These are phyloP conservation scores for Papilio polytes DNA, from an alignment of 1,140 invertebrate species.

Conservation along the genomic window DNA sequence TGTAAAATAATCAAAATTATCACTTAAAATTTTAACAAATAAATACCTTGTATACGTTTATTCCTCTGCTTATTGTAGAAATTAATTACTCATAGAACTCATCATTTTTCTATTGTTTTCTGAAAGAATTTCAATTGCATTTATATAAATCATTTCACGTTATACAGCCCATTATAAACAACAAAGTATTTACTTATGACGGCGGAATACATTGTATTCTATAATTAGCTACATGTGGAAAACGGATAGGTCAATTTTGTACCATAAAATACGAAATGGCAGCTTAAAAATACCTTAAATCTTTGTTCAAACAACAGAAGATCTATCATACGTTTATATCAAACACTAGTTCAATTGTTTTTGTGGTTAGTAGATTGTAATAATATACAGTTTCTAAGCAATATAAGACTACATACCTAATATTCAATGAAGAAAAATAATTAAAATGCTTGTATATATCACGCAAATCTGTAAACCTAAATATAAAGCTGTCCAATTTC, in stretches of 20 bases:
- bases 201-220: slow-evolving; percentile 1
- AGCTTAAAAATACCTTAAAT: background rate
- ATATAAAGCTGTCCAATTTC: background rate
- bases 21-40: too few species aligned
- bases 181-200: slow-evolving; percentile 16
- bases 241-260: slow-evolving; percentile 25
- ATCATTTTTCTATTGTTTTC: background rate
- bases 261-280: slow-evolving; percentile 25
- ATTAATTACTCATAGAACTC: background rate
- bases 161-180: slow-evolving; percentile 2
- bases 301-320: background rate
- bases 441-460: background rate
- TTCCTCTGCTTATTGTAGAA: background rate
- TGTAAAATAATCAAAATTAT: too few species aligned
- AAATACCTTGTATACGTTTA: too few species aligned
- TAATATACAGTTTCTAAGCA: background rate
- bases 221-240: slow-evolving; percentile 23
- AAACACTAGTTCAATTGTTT: background rate
- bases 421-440: background rate
- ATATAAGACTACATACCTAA: background rate
- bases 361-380: background rate
- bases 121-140: background rate
- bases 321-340: background rate
- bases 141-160: slow-evolving; percentile 19
- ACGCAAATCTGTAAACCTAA: background rate